Evolutionary conservation across 2,888 invertebrate species (phyloP).

Genomic region (Polia nebulosa): DNA sequence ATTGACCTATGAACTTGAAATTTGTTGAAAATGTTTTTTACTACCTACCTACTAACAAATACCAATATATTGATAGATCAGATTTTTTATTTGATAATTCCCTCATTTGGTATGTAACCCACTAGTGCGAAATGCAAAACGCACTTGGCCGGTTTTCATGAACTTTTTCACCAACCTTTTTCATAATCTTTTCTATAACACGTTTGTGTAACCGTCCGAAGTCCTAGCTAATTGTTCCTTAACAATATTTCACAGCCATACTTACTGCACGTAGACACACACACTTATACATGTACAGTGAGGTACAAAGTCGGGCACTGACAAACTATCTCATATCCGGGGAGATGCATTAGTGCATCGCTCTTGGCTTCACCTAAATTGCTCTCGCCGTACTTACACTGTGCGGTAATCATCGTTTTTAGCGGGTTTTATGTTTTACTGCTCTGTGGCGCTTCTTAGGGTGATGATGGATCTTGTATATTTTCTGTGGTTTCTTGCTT

Average conservation of each 20-base stretch:
- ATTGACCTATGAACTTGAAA: too few species aligned
- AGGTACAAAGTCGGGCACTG: conserved; percentile 67
- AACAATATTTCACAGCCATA: background rate
- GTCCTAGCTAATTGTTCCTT: background rate
- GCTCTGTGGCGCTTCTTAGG: background rate
- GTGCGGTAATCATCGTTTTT: conserved; percentile 57
- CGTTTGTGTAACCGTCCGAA: too few species aligned
- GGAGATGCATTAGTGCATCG: conserved; percentile 74
- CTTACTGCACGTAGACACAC: background rate
- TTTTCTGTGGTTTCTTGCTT: background rate
- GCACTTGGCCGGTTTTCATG: too few species aligned
- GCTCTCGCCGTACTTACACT: conserved; percentile 58
- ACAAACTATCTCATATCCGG: conserved; percentile 80
- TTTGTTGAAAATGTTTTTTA: too few species aligned
- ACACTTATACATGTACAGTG: conserved; percentile 25
- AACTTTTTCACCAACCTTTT: too few species aligned
- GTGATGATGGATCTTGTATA: background rate
- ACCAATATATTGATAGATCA: too few species aligned
- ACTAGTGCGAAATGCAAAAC: too few species aligned
- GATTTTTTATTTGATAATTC: too few species aligned
- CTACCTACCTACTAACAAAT: too few species aligned
- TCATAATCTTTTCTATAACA: too few species aligned
- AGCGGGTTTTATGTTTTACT: conserved; percentile 40
- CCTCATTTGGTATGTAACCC: too few species aligned
- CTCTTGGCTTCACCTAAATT: conserved; percentile 74